phyloP scores from a whole-genome alignment of 1,140 invertebrate genomes.

The Drosophila obscura region DNA sequence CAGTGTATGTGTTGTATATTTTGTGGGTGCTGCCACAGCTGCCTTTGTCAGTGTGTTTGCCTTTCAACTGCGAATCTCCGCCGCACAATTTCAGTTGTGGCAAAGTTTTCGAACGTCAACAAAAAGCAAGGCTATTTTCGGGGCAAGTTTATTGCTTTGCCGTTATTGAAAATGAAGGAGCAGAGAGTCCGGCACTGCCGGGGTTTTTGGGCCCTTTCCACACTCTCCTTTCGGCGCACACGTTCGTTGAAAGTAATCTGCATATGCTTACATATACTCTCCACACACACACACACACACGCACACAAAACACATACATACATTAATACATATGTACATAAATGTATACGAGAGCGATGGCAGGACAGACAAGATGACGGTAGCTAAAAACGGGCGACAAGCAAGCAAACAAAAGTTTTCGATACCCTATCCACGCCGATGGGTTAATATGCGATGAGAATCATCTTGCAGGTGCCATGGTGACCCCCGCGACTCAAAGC shows the following conservation, averaged over 20 bases:
- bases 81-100: slow-evolving; percentile 21
- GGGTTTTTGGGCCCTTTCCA: slow-evolving; percentile 8
- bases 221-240: neutral
- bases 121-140: slow-evolving; percentile 30
- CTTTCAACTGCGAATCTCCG: too few species aligned
- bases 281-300: slow-evolving; percentile 10
- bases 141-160: slow-evolving; percentile 63
- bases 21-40: too few species aligned
- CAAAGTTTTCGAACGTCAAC: slow-evolving; percentile 33
- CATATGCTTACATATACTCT: slow-evolving; percentile 40
- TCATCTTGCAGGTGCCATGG: slow-evolving; percentile 11
- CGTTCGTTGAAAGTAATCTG: slow-evolving; percentile 44
- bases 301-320: neutral
- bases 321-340: neutral
- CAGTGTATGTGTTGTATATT: too few species aligned
- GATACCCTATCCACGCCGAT: slow-evolving; percentile 17
- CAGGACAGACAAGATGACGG: neutral
- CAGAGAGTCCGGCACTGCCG: slow-evolving; percentile 1
- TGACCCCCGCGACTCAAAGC: neutral
- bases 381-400: slow-evolving; percentile 19
- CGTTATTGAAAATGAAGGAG: slow-evolving; percentile 64
- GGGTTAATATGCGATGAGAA: slow-evolving; percentile 2
- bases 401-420: slow-evolving; percentile 49
- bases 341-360: too few species aligned
- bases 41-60: too few species aligned